phyloP scores from a whole-genome alignment of 64 coral and sea anemone species.

The Stylophora pistillata region DNA sequence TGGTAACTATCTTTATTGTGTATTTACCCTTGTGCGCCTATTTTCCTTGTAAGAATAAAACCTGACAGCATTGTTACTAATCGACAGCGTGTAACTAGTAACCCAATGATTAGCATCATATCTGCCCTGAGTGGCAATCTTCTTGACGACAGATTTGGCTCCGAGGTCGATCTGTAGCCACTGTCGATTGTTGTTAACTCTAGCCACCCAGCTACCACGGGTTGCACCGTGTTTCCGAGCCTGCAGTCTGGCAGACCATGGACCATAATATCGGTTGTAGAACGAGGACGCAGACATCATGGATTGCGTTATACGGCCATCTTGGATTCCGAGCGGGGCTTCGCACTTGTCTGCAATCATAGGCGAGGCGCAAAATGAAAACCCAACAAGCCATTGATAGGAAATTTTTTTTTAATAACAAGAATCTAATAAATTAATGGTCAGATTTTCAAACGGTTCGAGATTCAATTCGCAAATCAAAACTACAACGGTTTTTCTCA shows the following conservation, averaged over 20 bases:
- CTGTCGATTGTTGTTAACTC: slow-evolving; percentile 37
- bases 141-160: slow-evolving; percentile 17
- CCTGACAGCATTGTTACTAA: slow-evolving; percentile 38
- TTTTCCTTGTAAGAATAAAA: slow-evolving; percentile 61
- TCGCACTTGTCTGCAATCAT: slow-evolving; percentile 53
- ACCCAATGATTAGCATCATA: slow-evolving; percentile 62
- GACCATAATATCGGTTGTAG: slow-evolving; percentile 72
- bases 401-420: too few relatives aligned
- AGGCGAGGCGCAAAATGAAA: not conserved
- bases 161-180: slow-evolving; percentile 66
- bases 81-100: slow-evolving; percentile 50
- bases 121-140: slow-evolving; percentile 50
- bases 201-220: slow-evolving; percentile 48
- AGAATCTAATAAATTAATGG: too few relatives aligned
- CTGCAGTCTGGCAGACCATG: slow-evolving; percentile 67
- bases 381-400: not conserved
- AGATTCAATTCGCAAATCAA: too few relatives aligned
- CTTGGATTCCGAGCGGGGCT: slow-evolving; percentile 84
- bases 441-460: too few relatives aligned
- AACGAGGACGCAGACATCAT: slow-evolving; percentile 82
- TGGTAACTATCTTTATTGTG: too few relatives aligned
- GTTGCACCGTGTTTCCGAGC: slow-evolving; percentile 1
- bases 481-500: too few relatives aligned
- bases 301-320: slow-evolving; percentile 82
- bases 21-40: slow-evolving; percentile 38